A percentile compares a stretch with the other conserved stretches of the same genome.
These are phyloP conservation scores for Apodemus sylvaticus DNA, from an alignment of 2,113 vertebrate species.

Conservation along the genomic window DNA sequence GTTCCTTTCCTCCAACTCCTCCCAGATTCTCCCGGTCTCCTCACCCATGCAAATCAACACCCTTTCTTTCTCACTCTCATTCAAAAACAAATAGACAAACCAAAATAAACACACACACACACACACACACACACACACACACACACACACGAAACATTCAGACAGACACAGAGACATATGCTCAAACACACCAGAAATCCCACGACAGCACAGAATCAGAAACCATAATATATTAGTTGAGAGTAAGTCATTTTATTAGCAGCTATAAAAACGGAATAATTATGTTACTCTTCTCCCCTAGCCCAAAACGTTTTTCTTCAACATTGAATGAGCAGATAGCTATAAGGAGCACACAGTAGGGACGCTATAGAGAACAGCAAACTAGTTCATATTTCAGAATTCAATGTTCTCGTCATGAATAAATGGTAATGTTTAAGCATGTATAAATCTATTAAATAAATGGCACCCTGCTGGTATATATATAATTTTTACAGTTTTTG, in stretches of 20 bases:
- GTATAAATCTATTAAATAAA: background rate
- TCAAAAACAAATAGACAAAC: background rate
- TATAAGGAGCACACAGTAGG: background rate
- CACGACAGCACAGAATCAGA: background rate
- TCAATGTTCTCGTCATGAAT: background rate
- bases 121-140: background rate
- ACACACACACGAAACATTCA: background rate
- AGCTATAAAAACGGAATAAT: slow-evolving; percentile 27
- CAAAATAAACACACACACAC: background rate
- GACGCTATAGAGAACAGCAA: background rate
- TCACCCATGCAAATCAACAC: background rate
- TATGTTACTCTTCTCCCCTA: background rate
- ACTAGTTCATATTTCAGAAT: background rate
- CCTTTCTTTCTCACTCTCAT: background rate
- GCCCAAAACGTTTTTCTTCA: background rate
- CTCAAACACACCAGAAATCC: background rate
- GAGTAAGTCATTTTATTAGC: background rate
- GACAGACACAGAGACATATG: background rate
- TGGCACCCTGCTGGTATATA: too few relatives aligned
- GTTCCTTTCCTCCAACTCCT: background rate
- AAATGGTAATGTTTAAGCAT: background rate
- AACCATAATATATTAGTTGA: background rate
- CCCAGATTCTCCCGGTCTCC: fast-evolving
- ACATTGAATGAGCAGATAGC: background rate
- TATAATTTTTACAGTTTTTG: background rate